phyloP scores from a whole-genome alignment of 2,888 invertebrate species.

The Oscheius sp. region DNA sequence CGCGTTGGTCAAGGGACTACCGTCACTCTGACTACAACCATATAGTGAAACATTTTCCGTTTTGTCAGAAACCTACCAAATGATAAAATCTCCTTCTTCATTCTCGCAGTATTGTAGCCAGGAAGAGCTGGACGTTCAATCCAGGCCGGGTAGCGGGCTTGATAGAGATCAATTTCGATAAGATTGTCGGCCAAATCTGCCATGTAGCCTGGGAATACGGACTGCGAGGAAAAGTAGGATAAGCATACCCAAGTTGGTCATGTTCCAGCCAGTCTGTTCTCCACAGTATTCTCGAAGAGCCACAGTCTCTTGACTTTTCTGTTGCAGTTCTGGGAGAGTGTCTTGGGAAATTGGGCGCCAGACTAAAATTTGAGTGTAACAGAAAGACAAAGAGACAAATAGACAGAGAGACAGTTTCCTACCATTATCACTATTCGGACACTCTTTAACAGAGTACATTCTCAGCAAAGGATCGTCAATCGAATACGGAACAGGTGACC shows the following conservation, averaged over 20 bases:
- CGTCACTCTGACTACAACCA: too few species aligned
- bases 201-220: background rate
- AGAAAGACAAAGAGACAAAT: background rate
- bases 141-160: conserved; percentile 56
- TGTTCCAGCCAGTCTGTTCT: conserved; percentile 58
- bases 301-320: conserved; percentile 40
- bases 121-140: conserved; percentile 48
- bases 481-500: conserved; percentile 57
- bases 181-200: conserved; percentile 66
- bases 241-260: conserved; percentile 44
- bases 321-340: conserved; percentile 45
- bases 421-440: conserved; percentile 43
- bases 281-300: conserved; percentile 48
- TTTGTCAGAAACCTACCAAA: conserved; percentile 7
- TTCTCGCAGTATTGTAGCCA: conserved; percentile 41
- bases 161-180: conserved; percentile 50
- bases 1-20: too few species aligned
- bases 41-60: too few species aligned
- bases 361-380: conserved; percentile 34
- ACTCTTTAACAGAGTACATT: conserved; percentile 57
- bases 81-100: conserved; percentile 21
- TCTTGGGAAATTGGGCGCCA: conserved; percentile 60
- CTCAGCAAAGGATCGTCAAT: conserved; percentile 60
- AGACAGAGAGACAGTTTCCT: too few species aligned
- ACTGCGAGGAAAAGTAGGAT: conserved; percentile 12